Percentiles rank a stretch among this genome's conserved stretches.
Evolutionary conservation across 2,113 vertebrate genomes (phyloP).

Genomic region (Megaleporinus macrocephalus): DNA sequence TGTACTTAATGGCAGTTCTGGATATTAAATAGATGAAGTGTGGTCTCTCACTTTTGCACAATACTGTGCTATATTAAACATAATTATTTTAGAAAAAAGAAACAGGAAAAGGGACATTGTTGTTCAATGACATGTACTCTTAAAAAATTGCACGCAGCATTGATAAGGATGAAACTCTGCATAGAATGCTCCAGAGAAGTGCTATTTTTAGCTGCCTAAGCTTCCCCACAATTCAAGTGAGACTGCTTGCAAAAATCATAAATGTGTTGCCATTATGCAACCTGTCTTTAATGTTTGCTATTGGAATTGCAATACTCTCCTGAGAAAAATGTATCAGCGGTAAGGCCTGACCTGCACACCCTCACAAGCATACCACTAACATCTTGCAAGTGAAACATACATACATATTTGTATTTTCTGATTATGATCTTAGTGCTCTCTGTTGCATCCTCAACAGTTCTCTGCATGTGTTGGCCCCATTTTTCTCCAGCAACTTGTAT

Average conservation of each 20-base stretch:
- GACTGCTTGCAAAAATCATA: not conserved
- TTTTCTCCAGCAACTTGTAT: constrained; percentile 55
- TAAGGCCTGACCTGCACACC: not conserved
- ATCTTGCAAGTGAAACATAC: not conserved
- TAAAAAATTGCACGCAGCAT: not conserved
- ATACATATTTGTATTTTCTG: not conserved
- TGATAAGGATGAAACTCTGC: not conserved
- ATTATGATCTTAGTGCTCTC: constrained; percentile 63
- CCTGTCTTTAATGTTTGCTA: not conserved
- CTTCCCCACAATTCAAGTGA: constrained; percentile 6
- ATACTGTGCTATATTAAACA: too few species aligned
- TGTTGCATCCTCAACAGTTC: constrained; percentile 49
- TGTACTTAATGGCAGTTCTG: too few species aligned
- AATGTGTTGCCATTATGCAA: not conserved
- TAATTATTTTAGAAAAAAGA: too few species aligned
- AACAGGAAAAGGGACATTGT: not conserved
- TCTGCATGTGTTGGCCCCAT: constrained; percentile 56
- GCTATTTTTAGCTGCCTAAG: not conserved
- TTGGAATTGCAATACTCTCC: not conserved
- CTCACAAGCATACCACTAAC: constrained; percentile 6
- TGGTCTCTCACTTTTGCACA: too few species aligned
- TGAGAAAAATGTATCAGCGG: not conserved
- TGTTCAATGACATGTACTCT: not conserved
- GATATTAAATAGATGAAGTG: too few species aligned
- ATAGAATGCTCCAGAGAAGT: not conserved